These are phyloP conservation scores for Dascillus cervinus DNA, from an alignment of 2,888 invertebrate genomes.

Conservation along the genomic window DNA sequence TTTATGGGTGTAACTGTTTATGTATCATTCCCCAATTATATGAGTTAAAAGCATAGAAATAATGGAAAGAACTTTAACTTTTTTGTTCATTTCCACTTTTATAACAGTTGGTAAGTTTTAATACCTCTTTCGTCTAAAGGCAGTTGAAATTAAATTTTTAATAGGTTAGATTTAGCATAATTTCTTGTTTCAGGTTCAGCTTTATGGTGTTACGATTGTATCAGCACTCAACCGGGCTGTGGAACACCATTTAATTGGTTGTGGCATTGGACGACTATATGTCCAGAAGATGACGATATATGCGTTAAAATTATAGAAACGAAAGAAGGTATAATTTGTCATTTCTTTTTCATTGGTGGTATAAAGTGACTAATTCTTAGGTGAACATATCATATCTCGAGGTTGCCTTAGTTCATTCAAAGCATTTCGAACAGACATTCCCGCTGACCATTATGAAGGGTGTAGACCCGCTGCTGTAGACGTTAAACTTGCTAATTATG, in stretches of 20 bases:
- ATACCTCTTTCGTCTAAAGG: too few relatives aligned
- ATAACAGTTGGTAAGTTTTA: too few relatives aligned
- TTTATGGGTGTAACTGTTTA: too few relatives aligned
- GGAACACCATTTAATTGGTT: conserved; percentile 77
- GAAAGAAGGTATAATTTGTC: conserved; percentile 62
- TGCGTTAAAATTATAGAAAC: conserved; percentile 84
- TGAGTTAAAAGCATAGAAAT: too few relatives aligned
- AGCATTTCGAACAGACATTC: conserved; percentile 75
- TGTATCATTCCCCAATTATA: too few relatives aligned
- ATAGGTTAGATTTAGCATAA: too few relatives aligned
- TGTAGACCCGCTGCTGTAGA: conserved; percentile 76
- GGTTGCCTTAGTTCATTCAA: conserved; percentile 76
- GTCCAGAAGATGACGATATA: conserved; percentile 76
- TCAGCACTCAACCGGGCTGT: conserved; percentile 84
- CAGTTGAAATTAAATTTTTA: too few relatives aligned
- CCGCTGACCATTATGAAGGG: conserved; percentile 87
- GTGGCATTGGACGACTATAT: conserved; percentile 67
- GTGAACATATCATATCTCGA: conserved; percentile 70
- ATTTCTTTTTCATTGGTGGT: conserved; percentile 1
- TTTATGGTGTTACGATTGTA: conserved; percentile 85
- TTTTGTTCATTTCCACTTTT: too few relatives aligned
- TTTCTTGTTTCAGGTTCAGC: conserved; percentile 44
- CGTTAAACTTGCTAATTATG: conserved; percentile 73
- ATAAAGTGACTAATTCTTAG: conserved; percentile 42
- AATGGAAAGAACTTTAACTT: too few relatives aligned